phyloP scores from a whole-genome alignment of 2,113 vertebrate species.

The Gobius niger region DNA sequence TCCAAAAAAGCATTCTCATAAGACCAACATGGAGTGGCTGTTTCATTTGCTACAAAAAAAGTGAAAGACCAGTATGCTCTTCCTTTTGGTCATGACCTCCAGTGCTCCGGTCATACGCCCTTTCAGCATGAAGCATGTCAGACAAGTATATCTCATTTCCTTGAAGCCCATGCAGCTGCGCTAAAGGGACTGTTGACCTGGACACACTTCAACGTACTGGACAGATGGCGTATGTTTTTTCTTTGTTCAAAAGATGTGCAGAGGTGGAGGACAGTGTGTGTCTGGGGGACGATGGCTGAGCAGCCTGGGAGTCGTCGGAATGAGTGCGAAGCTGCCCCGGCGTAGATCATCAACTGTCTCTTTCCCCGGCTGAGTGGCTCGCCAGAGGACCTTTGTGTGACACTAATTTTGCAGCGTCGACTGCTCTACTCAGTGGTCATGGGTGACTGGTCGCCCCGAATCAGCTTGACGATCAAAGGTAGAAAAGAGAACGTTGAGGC shows the following conservation, averaged over 20 bases:
- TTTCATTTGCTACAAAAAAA: conserved; percentile 10
- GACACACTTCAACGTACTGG: conserved; percentile 54
- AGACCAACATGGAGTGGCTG: neutral
- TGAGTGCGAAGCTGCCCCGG: conserved; percentile 27
- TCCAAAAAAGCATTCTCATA: conserved; percentile 12
- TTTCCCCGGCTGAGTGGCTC: conserved; percentile 49
- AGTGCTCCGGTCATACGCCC: conserved; percentile 18
- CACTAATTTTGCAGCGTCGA: conserved; percentile 67
- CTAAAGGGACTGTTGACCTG: conserved; percentile 59
- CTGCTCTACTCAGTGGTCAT: conserved; percentile 55
- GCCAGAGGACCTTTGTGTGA: conserved; percentile 55
- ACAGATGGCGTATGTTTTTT: conserved; percentile 66
- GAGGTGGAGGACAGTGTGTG: conserved; percentile 49
- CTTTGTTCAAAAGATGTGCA: conserved; percentile 50
- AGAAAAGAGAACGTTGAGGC: conserved; percentile 25
- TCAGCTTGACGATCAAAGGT: conserved; percentile 58
- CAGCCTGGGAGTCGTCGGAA: conserved; percentile 57
- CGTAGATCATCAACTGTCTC: conserved; percentile 62
- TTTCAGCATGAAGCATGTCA: conserved; percentile 30
- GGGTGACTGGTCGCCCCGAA: conserved; percentile 61
- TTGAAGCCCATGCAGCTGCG: conserved; percentile 51
- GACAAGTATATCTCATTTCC: conserved; percentile 53
- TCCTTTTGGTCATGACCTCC: conserved; percentile 31
- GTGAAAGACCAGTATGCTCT: conserved; percentile 5
- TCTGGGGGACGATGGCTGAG: conserved; percentile 40